These are phyloP conservation scores for Anorthoa munda DNA, from an alignment of 2,888 invertebrate genomes.

Conservation along the genomic window DNA sequence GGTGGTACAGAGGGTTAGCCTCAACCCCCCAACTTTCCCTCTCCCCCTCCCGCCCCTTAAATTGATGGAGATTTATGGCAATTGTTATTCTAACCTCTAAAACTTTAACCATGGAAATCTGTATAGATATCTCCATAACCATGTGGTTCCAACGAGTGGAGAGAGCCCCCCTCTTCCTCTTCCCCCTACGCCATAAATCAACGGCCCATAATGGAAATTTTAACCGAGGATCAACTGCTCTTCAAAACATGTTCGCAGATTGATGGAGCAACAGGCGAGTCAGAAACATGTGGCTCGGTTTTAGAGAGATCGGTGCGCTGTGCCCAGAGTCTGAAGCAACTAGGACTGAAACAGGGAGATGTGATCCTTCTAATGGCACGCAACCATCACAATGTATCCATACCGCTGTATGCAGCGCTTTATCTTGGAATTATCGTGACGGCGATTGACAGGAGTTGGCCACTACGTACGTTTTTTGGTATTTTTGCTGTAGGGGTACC, in stretches of 20 bases:
- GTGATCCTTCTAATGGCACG: slow-evolving; percentile 86
- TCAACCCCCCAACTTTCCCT: no score
- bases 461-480: slow-evolving; percentile 6
- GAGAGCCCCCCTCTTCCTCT: no score
- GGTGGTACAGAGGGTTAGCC: no score
- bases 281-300: slow-evolving; percentile 81
- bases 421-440: slow-evolving; percentile 61
- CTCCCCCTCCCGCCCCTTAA: no score
- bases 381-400: slow-evolving; percentile 82
- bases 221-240: no score
- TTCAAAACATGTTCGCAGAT: slow-evolving; percentile 45
- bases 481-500: not conserved
- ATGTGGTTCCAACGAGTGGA: no score
- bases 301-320: slow-evolving; percentile 81
- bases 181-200: no score
- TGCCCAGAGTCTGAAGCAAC: slow-evolving; percentile 80
- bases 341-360: slow-evolving; percentile 82
- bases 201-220: no score
- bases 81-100: no score
- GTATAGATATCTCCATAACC: no score
- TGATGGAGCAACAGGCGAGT: slow-evolving; percentile 70
- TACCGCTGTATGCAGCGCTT: slow-evolving; percentile 82
- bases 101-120: no score
- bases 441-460: slow-evolving; percentile 73
- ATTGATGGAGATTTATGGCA: no score